These are phyloP conservation scores for Threskiornis aethiopicus DNA, from an alignment of 2,797 vertebrate species.

Conservation along the genomic window DNA sequence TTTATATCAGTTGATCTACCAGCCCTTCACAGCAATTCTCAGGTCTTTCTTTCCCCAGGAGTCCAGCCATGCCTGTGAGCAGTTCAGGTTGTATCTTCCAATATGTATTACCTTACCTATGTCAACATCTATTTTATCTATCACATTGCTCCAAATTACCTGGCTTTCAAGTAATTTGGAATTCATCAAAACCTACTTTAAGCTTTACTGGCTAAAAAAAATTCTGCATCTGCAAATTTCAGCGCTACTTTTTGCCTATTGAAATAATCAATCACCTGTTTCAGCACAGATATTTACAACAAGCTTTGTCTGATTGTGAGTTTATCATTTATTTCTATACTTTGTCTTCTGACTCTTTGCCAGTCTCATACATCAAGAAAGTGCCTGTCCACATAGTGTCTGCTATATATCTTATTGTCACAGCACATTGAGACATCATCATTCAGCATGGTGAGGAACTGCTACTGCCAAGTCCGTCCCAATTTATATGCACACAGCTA, in stretches of 20 bases:
- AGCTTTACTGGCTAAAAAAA: neutral
- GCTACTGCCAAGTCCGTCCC: neutral
- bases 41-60: neutral
- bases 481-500: neutral
- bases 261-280: neutral
- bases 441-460: neutral
- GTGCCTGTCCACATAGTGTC: neutral
- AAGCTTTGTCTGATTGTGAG: neutral
- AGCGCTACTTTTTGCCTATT: neutral
- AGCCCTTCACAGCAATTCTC: neutral
- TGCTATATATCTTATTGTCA: neutral
- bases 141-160: neutral
- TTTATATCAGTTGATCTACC: neutral
- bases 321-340: neutral
- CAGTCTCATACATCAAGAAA: neutral
- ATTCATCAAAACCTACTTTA: neutral
- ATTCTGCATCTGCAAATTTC: neutral
- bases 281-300: neutral
- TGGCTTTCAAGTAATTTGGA: neutral
- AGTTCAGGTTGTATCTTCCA: neutral
- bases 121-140: neutral
- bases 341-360: neutral
- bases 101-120: neutral
- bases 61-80: neutral
- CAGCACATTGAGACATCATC: neutral